Percentiles rank a stretch among this genome's conserved stretches.
phyloP scores from a whole-genome alignment of 1,140 invertebrate genomes.

The Drosophila dunni region DNA sequence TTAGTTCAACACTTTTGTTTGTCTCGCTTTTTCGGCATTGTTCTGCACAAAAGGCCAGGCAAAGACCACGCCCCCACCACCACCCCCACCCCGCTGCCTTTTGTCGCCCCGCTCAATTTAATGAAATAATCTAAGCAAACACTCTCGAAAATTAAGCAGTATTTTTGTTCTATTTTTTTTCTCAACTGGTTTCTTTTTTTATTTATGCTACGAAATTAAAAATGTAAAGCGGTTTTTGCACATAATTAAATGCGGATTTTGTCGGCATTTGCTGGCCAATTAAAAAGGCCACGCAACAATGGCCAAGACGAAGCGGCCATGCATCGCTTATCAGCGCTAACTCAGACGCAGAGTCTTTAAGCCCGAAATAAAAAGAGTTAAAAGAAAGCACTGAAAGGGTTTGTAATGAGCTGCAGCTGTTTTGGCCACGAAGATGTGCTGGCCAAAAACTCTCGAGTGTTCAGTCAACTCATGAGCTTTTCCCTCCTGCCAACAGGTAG shows the following conservation, averaged over 20 bases:
- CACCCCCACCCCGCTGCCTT: conserved; percentile 43
- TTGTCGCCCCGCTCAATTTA: conserved; percentile 75
- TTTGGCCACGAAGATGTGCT: conserved; percentile 15
- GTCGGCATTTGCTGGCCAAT: conserved; percentile 60
- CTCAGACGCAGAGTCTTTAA: conserved; percentile 20
- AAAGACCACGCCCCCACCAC: background rate
- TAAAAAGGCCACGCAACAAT: conserved; percentile 80
- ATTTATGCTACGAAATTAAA: conserved; percentile 60
- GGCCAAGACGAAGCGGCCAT: conserved; percentile 57
- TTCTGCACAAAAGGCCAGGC: conserved; percentile 67
- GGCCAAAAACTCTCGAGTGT: conserved; percentile 38
- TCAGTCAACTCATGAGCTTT: conserved; percentile 13
- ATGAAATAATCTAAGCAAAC: conserved; percentile 82
- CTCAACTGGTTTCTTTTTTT: background rate
- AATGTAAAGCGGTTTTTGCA: conserved; percentile 68
- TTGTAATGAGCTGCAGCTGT: conserved; percentile 46
- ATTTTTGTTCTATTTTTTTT: conserved; percentile 46
- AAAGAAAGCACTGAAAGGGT: conserved; percentile 23
- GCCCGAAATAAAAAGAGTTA: background rate
- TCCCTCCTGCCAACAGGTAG: conserved; percentile 44
- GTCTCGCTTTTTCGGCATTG: conserved; percentile 63
- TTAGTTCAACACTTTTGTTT: conserved; percentile 77
- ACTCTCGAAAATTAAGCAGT: conserved; percentile 79
- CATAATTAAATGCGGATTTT: conserved; percentile 76
- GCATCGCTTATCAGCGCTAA: conserved; percentile 61